These are phyloP conservation scores for Rhinoraja longicauda DNA, from an alignment of 2,797 vertebrate species.

Conservation along the genomic window DNA sequence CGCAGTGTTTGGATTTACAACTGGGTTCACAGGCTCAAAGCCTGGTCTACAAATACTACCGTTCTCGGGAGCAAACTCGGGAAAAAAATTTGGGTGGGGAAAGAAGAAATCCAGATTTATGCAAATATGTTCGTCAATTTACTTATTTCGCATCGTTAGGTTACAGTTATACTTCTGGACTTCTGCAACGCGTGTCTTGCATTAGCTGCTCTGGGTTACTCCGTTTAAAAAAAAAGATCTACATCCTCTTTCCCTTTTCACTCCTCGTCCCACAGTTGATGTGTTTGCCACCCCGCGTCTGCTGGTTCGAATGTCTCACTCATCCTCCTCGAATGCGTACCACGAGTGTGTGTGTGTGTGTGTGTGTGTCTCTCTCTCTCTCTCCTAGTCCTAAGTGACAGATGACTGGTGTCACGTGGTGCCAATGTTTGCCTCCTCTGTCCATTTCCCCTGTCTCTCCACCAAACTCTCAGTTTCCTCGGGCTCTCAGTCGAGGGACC, in stretches of 20 bases:
- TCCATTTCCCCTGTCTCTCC: background rate
- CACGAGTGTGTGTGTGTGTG: background rate
- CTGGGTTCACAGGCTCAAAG: background rate
- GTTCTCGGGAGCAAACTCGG: background rate
- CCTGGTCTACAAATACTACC: background rate
- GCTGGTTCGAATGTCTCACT: background rate
- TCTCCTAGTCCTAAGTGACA: slow-evolving; percentile 26
- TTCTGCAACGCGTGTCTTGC: background rate
- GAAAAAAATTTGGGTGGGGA: background rate
- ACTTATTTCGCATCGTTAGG: background rate
- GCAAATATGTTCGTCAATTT: background rate
- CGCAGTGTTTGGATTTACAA: background rate
- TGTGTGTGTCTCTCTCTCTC: background rate
- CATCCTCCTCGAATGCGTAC: background rate
- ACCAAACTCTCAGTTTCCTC: slow-evolving; percentile 1
- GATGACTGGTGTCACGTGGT: slow-evolving; percentile 34
- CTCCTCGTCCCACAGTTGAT: background rate
- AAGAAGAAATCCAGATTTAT: background rate
- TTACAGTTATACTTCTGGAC: background rate
- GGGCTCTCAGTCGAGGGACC: slow-evolving; percentile 8
- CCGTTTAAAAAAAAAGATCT: background rate
- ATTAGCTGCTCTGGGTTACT: background rate
- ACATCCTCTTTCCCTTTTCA: background rate
- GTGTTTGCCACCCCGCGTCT: background rate
- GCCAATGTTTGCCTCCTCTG: slow-evolving; percentile 25